These are phyloP conservation scores for Anastrepha obliqua DNA, from an alignment of 1,140 invertebrate genomes.

Conservation along the genomic window DNA sequence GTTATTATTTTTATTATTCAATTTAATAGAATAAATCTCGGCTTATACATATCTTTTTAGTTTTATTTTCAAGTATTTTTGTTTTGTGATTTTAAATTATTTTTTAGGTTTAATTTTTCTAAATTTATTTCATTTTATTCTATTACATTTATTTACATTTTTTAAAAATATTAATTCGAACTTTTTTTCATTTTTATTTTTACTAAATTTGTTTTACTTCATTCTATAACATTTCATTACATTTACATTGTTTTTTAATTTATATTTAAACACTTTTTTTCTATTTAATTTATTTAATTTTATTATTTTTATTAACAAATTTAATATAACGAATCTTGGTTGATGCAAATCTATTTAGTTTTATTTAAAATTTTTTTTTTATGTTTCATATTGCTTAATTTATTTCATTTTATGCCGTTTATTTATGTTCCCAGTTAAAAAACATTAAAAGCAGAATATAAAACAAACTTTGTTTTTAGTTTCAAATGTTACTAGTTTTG, in stretches of 20 bases:
- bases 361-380: no score
- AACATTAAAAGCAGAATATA: no score
- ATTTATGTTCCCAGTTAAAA: no score
- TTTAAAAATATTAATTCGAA: background rate
- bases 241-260: background rate
- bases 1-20: no score
- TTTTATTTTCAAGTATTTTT: background rate
- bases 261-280: background rate
- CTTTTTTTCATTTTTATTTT: background rate
- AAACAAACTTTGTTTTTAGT: no score
- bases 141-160: background rate
- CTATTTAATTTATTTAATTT: background rate
- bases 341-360: no score
- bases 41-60: background rate
- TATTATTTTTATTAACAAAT: background rate
- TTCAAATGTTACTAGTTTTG: no score
- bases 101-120: no score
- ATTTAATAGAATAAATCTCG: background rate
- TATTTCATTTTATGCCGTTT: no score
- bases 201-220: background rate
- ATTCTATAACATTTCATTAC: background rate
- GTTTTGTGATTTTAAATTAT: no score
- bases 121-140: background rate
- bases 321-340: background rate
- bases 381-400: no score